phyloP scores from a whole-genome alignment of 2,888 invertebrate species.

The Chironomus tentans region DNA sequence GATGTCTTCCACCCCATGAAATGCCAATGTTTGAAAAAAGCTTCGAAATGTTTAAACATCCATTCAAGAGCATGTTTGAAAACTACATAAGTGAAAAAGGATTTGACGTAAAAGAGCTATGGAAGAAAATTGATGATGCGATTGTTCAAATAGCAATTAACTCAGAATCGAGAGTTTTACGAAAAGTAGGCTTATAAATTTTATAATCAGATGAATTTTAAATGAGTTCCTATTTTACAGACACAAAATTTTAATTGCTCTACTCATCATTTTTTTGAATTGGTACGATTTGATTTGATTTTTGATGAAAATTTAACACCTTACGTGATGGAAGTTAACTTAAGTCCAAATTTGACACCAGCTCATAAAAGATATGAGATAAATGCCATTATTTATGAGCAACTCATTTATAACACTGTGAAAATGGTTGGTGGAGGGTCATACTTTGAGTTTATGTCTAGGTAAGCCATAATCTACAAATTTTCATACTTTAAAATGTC shows the following conservation, averaged over 20 bases:
- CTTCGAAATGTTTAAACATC: slow-evolving; percentile 57
- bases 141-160: background rate
- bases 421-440: slow-evolving; percentile 52
- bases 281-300: slow-evolving; percentile 83
- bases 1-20: slow-evolving; percentile 53
- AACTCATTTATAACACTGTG: slow-evolving; percentile 73
- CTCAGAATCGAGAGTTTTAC: too few species aligned
- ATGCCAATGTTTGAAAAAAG: slow-evolving; percentile 62
- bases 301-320: slow-evolving; percentile 73
- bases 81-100: slow-evolving; percentile 47
- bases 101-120: background rate
- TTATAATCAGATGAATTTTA: too few species aligned
- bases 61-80: slow-evolving; percentile 74
- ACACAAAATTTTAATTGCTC: background rate
- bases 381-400: slow-evolving; percentile 75
- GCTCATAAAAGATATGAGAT: slow-evolving; percentile 60
- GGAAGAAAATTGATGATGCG: background rate
- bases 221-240: background rate
- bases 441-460: background rate
- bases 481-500: too few species aligned
- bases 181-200: too few species aligned
- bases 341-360: slow-evolving; percentile 91
- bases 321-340: slow-evolving; percentile 83
- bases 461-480: too few species aligned
- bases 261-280: slow-evolving; percentile 60